These are phyloP conservation scores for Eupelmus urozonus DNA, from an alignment of 2,888 invertebrate genomes.

Conservation along the genomic window DNA sequence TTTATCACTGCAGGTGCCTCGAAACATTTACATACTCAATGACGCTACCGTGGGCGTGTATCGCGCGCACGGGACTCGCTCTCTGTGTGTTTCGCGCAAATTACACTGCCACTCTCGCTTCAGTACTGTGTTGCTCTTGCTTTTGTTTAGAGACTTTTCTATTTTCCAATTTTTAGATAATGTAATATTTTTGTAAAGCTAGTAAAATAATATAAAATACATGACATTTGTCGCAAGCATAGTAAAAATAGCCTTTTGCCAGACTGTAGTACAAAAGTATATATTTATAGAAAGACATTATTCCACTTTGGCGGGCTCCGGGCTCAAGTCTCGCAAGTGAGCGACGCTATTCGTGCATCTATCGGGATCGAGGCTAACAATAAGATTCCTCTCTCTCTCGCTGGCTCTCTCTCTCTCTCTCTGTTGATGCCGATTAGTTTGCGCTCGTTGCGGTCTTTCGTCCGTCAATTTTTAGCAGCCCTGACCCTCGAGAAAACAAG, in stretches of 20 bases:
- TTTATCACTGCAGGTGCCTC: slow-evolving; percentile 75
- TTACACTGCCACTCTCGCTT: not conserved
- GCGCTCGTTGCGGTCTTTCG: not conserved
- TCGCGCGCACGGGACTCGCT: too few species aligned
- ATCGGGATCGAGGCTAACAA: not conserved
- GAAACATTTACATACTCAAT: slow-evolving; percentile 73
- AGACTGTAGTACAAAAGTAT: too few species aligned
- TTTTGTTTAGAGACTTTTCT: too few species aligned
- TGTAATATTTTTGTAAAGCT: too few species aligned
- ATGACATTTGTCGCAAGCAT: not conserved
- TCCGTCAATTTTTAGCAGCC: slow-evolving; percentile 48
- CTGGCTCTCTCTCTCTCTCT: not conserved
- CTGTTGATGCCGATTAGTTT: not conserved
- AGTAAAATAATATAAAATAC: too few species aligned
- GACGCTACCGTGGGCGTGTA: slow-evolving; percentile 66
- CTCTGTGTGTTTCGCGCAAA: not conserved
- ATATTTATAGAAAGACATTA: slow-evolving; percentile 3
- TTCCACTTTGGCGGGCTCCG: not conserved
- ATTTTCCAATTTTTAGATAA: too few species aligned
- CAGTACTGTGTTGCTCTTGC: too few species aligned
- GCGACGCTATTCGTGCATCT: not conserved
- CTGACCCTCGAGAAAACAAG: slow-evolving; percentile 60
- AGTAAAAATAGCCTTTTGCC: too few species aligned
- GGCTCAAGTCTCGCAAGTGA: not conserved
- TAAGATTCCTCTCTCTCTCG: not conserved